Evolutionary conservation across 2,888 invertebrate species (phyloP).

Genomic region (Hypselothyrea guttata): DNA sequence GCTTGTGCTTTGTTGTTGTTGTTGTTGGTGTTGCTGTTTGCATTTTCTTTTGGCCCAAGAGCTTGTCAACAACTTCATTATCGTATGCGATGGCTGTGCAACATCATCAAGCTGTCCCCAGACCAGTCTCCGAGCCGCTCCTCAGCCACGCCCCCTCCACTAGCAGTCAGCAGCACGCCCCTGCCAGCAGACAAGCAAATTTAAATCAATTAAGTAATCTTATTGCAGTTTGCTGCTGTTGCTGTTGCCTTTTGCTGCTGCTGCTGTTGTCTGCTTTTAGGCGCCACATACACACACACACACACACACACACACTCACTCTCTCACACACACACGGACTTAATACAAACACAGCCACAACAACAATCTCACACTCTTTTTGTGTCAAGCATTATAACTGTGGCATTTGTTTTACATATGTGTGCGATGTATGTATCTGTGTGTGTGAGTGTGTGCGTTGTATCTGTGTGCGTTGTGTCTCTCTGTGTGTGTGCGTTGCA

Average conservation of each 20-base stretch:
- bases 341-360: constrained; percentile 6
- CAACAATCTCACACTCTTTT: constrained; percentile 29
- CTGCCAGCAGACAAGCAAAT: constrained; percentile 67
- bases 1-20: constrained; percentile 9
- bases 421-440: constrained; percentile 23
- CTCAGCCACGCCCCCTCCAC: constrained; percentile 2
- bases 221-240: constrained; percentile 50
- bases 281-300: constrained; percentile 15
- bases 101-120: constrained; percentile 38
- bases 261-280: constrained; percentile 62
- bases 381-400: constrained; percentile 67
- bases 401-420: constrained; percentile 46
- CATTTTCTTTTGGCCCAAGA: constrained; percentile 58
- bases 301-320: constrained; percentile 19
- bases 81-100: constrained; percentile 62
- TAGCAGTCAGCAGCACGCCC: too few relatives aligned
- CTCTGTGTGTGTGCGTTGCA: constrained; percentile 40
- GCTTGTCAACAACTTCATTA: constrained; percentile 77
- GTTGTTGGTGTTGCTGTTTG: constrained; percentile 48
- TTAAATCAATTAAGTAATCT: constrained; percentile 74
- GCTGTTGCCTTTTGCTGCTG: constrained; percentile 23
- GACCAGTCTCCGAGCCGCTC: background rate
- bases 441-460: constrained; percentile 18
- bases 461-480: constrained; percentile 4
- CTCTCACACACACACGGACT: constrained; percentile 6